A percentile compares a stretch with the other conserved stretches of the same genome.
Conservation (phyloP, 2,113 vertebrate genomes). For the Rhabdomys dilectus region DNA sequence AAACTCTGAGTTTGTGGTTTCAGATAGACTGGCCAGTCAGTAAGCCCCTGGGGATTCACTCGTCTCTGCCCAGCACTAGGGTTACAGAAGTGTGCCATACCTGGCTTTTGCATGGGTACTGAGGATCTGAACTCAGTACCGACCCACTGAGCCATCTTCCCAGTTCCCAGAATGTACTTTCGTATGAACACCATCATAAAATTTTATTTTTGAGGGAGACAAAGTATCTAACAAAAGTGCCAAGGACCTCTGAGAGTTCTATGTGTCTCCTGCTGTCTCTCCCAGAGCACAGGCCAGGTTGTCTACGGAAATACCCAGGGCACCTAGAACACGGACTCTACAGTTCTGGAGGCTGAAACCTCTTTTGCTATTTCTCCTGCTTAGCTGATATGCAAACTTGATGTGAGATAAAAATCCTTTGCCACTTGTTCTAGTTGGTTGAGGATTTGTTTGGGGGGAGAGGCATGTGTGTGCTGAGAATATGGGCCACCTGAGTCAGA, state of each 20-base stretch:
- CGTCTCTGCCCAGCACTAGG: background rate
- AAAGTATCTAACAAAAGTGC: background rate
- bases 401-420: background rate
- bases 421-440: background rate
- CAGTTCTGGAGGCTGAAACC: background rate
- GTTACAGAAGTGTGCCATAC: background rate
- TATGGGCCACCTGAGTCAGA: background rate
- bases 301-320: background rate
- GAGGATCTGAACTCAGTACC: background rate
- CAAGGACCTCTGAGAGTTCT: background rate
- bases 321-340: background rate
- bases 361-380: background rate
- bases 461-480: background rate
- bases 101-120: background rate
- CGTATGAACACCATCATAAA: background rate
- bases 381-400: slow-evolving; percentile 25
- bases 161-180: background rate
- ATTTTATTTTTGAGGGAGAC: background rate
- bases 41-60: background rate
- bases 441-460: background rate
- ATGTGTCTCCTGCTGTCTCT: background rate
- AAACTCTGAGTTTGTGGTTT: background rate
- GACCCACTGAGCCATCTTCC: background rate
- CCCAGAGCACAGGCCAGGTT: background rate
- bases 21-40: background rate